Conservation (phyloP, 2,113 vertebrate species). For the Empidonax traillii region DNA sequence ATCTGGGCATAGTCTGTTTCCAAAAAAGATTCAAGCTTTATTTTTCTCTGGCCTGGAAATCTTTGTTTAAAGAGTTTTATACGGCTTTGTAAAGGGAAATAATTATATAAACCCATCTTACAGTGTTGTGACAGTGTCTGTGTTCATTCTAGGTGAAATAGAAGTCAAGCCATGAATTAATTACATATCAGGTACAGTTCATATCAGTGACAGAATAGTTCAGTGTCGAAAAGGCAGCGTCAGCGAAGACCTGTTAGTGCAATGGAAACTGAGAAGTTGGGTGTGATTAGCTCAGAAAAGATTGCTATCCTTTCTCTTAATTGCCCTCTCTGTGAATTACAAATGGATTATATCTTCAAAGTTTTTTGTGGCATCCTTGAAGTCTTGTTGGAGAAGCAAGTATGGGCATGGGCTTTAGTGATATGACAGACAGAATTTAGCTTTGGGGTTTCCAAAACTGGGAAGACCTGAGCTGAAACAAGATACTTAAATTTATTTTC, state of each 20-base stretch:
- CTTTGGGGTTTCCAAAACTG: not conserved
- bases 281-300: not conserved
- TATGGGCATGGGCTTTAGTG: not conserved
- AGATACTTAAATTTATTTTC: not conserved
- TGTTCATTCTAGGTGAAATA: not conserved
- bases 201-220: not conserved
- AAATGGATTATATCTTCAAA: not conserved
- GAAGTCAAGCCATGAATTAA: not conserved
- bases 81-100: not conserved
- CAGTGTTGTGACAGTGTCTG: not conserved
- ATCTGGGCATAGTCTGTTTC: not conserved
- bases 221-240: not conserved
- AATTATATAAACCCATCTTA: not conserved
- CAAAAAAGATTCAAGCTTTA: not conserved
- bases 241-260: not conserved
- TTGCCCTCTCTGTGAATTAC: not conserved
- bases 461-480: not conserved
- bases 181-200: not conserved
- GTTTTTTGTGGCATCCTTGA: not conserved
- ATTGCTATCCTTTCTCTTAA: slow-evolving; percentile 1
- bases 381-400: not conserved
- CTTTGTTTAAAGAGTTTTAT: not conserved
- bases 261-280: not conserved
- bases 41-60: not conserved
- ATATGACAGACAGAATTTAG: not conserved